Evolutionary conservation across 2,888 invertebrate genomes (phyloP).

Genomic region (Lypha dubia): DNA sequence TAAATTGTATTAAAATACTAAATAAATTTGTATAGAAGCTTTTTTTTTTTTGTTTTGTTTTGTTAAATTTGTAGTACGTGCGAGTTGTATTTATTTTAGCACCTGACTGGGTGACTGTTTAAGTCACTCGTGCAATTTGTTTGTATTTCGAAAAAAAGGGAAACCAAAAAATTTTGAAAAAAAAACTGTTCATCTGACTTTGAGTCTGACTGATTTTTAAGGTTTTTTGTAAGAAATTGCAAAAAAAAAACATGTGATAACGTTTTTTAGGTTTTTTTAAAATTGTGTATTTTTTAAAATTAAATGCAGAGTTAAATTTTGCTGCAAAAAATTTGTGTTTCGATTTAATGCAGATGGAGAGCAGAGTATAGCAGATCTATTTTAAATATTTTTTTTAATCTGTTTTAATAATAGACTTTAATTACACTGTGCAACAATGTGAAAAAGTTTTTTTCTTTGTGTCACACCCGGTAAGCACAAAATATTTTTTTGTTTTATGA

Average conservation of each 20-base stretch:
- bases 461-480: no score
- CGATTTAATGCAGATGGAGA: neutral
- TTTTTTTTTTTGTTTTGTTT: no score
- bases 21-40: neutral
- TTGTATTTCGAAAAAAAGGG: constrained; percentile 22
- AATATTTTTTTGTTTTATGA: no score
- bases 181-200: constrained; percentile 36
- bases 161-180: constrained; percentile 15
- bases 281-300: no score
- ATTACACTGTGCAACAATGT: no score
- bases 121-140: constrained; percentile 45
- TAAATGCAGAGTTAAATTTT: neutral
- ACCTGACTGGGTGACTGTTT: constrained; percentile 7
- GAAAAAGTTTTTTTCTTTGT: no score
- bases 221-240: constrained; percentile 29
- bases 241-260: neutral
- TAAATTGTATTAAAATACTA: constrained; percentile 25
- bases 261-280: no score
- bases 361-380: neutral
- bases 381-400: neutral
- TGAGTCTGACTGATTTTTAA: constrained; percentile 29
- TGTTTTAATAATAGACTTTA: no score
- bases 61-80: neutral
- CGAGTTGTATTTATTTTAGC: constrained; percentile 20
- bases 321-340: constrained; percentile 27